These are phyloP conservation scores for Melanaphis sacchari DNA, from an alignment of 1,140 invertebrate species.

Conservation along the genomic window DNA sequence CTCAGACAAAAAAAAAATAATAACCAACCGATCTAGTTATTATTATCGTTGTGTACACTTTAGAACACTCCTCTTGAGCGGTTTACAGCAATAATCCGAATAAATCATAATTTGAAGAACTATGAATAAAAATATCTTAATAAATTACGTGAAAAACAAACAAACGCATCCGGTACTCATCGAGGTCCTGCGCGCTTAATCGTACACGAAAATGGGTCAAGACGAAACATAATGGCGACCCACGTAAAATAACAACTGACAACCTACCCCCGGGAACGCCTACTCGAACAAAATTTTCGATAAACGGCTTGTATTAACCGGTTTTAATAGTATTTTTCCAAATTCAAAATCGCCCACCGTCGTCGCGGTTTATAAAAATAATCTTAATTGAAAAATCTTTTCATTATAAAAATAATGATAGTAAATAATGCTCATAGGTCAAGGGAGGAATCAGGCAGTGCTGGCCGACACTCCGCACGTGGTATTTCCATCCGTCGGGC, in stretches of 20 bases:
- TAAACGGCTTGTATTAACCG: background rate
- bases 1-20: background rate
- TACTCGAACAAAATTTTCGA: background rate
- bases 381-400: background rate
- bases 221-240: background rate
- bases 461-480: background rate
- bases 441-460: background rate
- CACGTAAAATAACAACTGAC: background rate
- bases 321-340: background rate
- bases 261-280: slow-evolving; percentile 26
- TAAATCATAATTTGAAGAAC: background rate
- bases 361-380: background rate
- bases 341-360: background rate
- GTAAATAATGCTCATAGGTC: background rate
- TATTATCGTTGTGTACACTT: background rate
- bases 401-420: background rate
- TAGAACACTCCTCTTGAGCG: background rate
- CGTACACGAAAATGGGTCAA: background rate
- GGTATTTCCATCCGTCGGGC: background rate
- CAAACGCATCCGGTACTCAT: background rate
- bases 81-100: background rate
- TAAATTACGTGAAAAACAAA: background rate
- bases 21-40: background rate
- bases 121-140: background rate
- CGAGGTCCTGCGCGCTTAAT: background rate